phyloP scores from a whole-genome alignment of 2,113 vertebrate species.

The Salvator merianae region DNA sequence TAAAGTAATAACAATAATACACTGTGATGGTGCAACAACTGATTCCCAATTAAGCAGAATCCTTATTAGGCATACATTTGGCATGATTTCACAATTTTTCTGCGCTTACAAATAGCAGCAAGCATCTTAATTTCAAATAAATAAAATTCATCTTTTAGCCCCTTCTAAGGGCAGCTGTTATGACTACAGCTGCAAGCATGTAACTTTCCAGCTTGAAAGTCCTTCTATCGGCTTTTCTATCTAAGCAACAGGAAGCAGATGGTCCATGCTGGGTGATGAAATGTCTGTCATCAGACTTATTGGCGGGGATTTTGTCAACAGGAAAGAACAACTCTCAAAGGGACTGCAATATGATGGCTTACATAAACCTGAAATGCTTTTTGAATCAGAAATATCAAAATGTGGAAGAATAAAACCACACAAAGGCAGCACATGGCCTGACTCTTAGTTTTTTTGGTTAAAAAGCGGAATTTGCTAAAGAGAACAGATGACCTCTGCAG shows the following conservation, averaged over 20 bases:
- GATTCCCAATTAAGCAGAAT: no score
- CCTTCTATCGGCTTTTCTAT: neutral
- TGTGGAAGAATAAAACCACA: neutral
- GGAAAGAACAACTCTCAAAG: neutral
- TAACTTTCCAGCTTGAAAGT: neutral
- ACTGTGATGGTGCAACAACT: no score
- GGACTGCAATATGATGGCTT: neutral
- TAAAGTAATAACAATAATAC: no score
- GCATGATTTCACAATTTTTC: neutral
- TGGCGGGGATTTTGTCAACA: slow-evolving; percentile 18
- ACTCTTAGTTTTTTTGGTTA: neutral
- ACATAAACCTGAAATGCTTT: slow-evolving; percentile 14
- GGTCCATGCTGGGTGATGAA: slow-evolving; percentile 14
- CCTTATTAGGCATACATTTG: no score
- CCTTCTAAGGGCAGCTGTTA: neutral
- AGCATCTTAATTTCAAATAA: neutral
- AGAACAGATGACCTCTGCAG: slow-evolving; percentile 9
- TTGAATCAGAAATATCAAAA: slow-evolving; percentile 16
- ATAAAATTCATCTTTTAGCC: neutral
- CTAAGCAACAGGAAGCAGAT: slow-evolving; percentile 19
- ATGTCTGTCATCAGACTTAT: neutral
- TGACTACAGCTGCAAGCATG: neutral
- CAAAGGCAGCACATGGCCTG: neutral
- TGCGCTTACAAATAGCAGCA: neutral
- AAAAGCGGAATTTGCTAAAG: neutral